phyloP scores from a whole-genome alignment of 1,140 invertebrate species.

The Drosophila punjabiensis region DNA sequence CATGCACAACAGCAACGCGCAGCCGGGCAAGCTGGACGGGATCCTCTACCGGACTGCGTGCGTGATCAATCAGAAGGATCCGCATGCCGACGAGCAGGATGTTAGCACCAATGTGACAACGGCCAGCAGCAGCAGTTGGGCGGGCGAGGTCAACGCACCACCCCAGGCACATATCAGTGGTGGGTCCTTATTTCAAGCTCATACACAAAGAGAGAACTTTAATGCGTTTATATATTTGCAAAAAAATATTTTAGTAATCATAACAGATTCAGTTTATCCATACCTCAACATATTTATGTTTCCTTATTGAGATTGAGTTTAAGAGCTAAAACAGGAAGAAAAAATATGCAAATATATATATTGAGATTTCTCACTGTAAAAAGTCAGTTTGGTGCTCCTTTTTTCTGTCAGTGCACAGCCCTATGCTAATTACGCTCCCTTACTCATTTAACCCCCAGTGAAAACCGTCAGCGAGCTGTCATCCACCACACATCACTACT shows the following conservation, averaged over 20 bases:
- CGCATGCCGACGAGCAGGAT: constrained; percentile 61
- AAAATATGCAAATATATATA: neutral
- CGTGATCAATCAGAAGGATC: constrained; percentile 79
- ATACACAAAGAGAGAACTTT: neutral
- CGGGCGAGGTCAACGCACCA: constrained; percentile 56
- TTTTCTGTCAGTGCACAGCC: neutral
- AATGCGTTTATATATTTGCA: neutral
- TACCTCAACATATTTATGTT: too few species aligned
- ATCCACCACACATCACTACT: constrained; percentile 84
- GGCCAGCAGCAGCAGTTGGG: constrained; percentile 72
- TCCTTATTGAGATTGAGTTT: too few species aligned
- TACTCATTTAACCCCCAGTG: constrained; percentile 45
- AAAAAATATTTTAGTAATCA: neutral
- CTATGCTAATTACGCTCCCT: constrained; percentile 17
- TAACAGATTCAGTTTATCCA: neutral
- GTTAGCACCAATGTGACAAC: constrained; percentile 73
- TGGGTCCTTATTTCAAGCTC: constrained; percentile 31
- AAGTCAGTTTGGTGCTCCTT: neutral
- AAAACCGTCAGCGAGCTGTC: constrained; percentile 85
- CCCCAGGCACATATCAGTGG: constrained; percentile 83
- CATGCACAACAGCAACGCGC: constrained; percentile 78
- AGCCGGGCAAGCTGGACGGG: constrained; percentile 81
- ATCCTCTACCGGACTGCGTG: constrained; percentile 82
- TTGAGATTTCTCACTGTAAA: neutral
- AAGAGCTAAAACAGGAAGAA: neutral